Base-by-base conservation (phyloP, 2,113 vertebrate genomes). In the Corvus hawaiiensis region DNA sequence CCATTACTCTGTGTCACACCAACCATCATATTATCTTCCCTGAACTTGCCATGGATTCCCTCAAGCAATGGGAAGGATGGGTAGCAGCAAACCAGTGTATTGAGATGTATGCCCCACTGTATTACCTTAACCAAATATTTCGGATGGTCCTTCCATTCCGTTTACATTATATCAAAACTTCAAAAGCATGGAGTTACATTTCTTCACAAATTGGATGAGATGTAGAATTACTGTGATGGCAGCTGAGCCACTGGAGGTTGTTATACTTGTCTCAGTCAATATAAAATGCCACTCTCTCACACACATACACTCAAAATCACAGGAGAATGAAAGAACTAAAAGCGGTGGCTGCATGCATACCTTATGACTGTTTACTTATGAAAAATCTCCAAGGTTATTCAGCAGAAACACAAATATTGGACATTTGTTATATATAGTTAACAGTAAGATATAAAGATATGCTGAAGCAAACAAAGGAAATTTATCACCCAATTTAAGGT, bases 191-290 rank as follows among this genome's bases (percentile, higher is more conserved):
- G 66, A 84, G 77, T 94, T 93, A 92, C 74, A 72, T 95, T 96
- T 93, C 84, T 96, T 97, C 86, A 85, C 84, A 97, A 96, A 97
- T 91, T 96, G 77, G 64, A 91, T 33, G 12, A 97, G 95, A 96
- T 92, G 93, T 96, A 75, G 92, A 97, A 95, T 96, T 97, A 94
- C 58, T 75, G 62, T 80, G 73, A 82, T 84, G 89, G 80, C 88
- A 95, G 90, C 86, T 94, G 84, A 97, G 91, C 77, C 91, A 90
- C 81, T 64, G 33, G 79, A 93, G 91, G 61, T 73, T 93, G 74
- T 96, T 95, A 87, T 39, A 44, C 73, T 96, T 97, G 82, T 96
- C 80, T 54, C 72, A 93, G 90, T 92, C 89, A 94, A 94, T 97
- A 94, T 73, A 94, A 96, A 89, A 76, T 68, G 78, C 24, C 32